A percentile compares a stretch with the other conserved stretches of the same genome.
These are phyloP conservation scores for Eulacestoma nigropectus DNA, from an alignment of 2,113 vertebrate genomes.

Conservation along the genomic window DNA sequence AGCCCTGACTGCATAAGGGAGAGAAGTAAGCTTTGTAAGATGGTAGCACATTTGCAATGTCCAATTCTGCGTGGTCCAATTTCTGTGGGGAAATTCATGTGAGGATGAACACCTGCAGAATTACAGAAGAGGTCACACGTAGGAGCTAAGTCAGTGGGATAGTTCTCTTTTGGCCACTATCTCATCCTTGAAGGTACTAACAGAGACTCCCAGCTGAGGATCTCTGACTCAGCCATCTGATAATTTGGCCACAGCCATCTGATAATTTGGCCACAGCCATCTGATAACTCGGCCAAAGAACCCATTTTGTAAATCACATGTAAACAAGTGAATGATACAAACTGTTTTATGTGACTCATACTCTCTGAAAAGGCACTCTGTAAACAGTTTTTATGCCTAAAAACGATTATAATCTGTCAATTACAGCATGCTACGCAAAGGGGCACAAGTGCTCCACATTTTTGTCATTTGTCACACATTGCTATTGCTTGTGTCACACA, in stretches of 20 bases:
- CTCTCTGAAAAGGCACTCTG: background rate
- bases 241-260: background rate
- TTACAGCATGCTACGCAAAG: background rate
- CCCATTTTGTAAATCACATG: background rate
- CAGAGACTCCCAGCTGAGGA: background rate
- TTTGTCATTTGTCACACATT: conserved; percentile 61
- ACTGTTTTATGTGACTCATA: background rate
- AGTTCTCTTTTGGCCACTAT: background rate
- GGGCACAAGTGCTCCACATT: conserved; percentile 37
- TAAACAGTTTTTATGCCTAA: conserved; percentile 24
- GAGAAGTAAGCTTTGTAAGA: background rate
- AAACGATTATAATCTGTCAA: background rate
- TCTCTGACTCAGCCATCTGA: background rate
- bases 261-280: too few species aligned
- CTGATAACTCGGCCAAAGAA: background rate
- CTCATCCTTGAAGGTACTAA: background rate
- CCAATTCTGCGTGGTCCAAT: background rate
- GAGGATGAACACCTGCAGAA: background rate
- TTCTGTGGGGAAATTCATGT: background rate
- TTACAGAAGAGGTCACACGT: background rate
- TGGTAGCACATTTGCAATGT: background rate
- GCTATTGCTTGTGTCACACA: conserved; percentile 7
- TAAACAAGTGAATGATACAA: background rate
- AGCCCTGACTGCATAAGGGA: background rate
- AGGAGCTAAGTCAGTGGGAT: background rate